phyloP scores from a whole-genome alignment of 2,113 vertebrate species.

The Pagrus major region DNA sequence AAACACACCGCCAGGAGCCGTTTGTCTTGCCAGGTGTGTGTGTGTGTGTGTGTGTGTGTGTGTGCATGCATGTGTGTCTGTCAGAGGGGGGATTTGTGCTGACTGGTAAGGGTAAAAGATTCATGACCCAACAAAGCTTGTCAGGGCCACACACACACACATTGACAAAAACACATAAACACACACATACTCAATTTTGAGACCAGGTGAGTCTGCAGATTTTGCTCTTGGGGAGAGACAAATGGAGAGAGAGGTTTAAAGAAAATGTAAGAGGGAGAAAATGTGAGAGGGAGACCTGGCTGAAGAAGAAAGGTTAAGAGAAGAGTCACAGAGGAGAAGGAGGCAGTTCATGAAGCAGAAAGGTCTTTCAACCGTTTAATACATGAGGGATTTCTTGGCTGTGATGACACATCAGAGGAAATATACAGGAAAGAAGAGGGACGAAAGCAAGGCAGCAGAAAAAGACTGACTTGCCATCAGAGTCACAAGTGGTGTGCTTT shows the following conservation, averaged over 20 bases:
- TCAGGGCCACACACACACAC: conserved; percentile 66
- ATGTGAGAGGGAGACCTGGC: not conserved
- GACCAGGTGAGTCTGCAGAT: conserved; percentile 73
- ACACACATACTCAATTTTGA: conserved; percentile 48
- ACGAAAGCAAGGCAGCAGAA: conserved; percentile 44
- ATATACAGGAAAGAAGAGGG: conserved; percentile 38
- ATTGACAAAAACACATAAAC: conserved; percentile 14
- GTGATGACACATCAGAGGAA: conserved; percentile 62
- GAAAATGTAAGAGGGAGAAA: conserved; percentile 27
- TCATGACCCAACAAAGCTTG: conserved; percentile 78
- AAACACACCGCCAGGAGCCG: conserved; percentile 54
- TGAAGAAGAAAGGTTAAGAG: conserved; percentile 33
- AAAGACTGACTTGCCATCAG: conserved; percentile 48
- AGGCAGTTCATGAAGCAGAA: conserved; percentile 57
- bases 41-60: conserved; percentile 26
- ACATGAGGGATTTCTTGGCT: conserved; percentile 60
- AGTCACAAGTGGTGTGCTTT: conserved; percentile 26
- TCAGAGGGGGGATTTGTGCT: conserved; percentile 70
- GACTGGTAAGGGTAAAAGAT: conserved; percentile 78
- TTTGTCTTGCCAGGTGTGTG: conserved; percentile 56
- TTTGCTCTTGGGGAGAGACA: conserved; percentile 59
- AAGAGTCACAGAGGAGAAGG: conserved; percentile 28
- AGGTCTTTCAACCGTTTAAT: conserved; percentile 59
- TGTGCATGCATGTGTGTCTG: conserved; percentile 29
- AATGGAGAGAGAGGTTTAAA: conserved; percentile 46